A percentile compares a stretch with the other conserved stretches of the same genome.
Conservation (phyloP, 1,140 invertebrate species). For the Drosophila varians region DNA sequence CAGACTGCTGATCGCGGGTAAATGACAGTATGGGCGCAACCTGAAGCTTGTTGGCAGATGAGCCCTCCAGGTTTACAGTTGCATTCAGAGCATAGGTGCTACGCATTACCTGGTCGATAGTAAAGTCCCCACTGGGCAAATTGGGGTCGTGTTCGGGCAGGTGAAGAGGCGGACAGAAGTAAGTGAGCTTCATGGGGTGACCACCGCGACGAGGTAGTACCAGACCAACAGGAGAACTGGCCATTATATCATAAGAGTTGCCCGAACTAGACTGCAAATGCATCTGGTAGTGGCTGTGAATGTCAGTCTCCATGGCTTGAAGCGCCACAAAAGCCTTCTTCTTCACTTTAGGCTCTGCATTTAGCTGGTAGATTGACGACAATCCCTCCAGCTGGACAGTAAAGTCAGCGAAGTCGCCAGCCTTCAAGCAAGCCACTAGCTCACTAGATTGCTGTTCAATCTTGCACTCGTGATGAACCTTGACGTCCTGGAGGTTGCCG, state of each 20-base stretch:
- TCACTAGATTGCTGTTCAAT: constrained; percentile 87
- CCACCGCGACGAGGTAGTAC: constrained; percentile 91
- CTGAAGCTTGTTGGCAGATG: constrained; percentile 93
- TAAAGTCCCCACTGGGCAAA: constrained; percentile 46
- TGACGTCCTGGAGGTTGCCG: constrained; percentile 95
- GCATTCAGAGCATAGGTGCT: constrained; percentile 89
- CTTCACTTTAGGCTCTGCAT: constrained; percentile 97
- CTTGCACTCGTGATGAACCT: constrained; percentile 85
- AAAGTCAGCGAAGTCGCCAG: constrained; percentile 96
- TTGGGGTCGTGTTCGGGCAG: constrained; percentile 36
- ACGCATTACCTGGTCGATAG: constrained; percentile 64
- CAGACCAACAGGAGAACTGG: constrained; percentile 95
- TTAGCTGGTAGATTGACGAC: constrained; percentile 95
- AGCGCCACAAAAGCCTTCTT: constrained; percentile 96
- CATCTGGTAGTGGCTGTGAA: constrained; percentile 91
- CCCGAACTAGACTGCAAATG: constrained; percentile 85
- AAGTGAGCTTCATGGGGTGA: constrained; percentile 96
- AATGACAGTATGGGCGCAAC: constrained; percentile 91
- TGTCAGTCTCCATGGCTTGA: constrained; percentile 95
- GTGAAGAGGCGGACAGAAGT: constrained; percentile 88
- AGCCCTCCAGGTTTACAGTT: constrained; percentile 95
- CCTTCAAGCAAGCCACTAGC: constrained; percentile 90
- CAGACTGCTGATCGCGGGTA: constrained; percentile 89
- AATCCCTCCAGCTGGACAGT: constrained; percentile 95
- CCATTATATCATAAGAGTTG: constrained; percentile 93